Percentiles rank a stretch among this genome's conserved stretches.
Conservation (phyloP, 1,140 invertebrate genomes). For the Drosophila ironensis region DNA sequence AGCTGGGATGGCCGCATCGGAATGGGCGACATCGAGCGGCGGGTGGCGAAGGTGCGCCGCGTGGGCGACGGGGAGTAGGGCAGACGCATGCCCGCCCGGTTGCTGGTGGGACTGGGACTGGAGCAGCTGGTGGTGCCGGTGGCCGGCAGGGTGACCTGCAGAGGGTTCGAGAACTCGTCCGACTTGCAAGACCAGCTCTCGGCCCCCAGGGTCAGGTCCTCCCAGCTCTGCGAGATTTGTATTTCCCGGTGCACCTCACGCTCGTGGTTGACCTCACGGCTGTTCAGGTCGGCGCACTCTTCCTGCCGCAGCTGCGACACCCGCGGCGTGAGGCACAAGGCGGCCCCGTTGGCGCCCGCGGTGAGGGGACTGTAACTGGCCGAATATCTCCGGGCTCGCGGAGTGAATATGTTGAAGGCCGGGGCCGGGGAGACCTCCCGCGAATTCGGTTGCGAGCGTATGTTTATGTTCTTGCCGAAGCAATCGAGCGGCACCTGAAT, state of each 20-base stretch:
- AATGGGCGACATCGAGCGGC: constrained; percentile 92
- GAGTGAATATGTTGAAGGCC: constrained; percentile 85
- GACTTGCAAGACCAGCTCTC: constrained; percentile 84
- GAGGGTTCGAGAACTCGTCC: constrained; percentile 83
- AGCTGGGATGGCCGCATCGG: constrained; percentile 89
- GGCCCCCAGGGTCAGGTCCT: constrained; percentile 90
- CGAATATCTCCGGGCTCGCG: constrained; percentile 89
- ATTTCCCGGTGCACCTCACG: constrained; percentile 92
- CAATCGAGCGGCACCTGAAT: constrained; percentile 42
- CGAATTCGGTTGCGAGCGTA: constrained; percentile 71
- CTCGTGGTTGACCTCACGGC: constrained; percentile 93
- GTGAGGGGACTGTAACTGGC: constrained; percentile 89
- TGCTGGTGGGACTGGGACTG: constrained; percentile 75
- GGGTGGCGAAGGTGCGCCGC: constrained; percentile 89
- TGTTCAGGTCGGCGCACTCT: constrained; percentile 92
- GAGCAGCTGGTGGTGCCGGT: constrained; percentile 61
- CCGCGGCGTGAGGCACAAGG: constrained; percentile 89
- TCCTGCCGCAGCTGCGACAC: constrained; percentile 93
- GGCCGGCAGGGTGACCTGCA: constrained; percentile 74
- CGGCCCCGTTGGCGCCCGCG: constrained; percentile 68
- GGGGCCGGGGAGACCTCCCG: constrained; percentile 79
- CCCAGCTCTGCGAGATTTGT: constrained; percentile 95
- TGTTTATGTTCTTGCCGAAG: constrained; percentile 64
- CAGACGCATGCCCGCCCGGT: constrained; percentile 80
- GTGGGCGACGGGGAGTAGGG: constrained; percentile 91